These are phyloP conservation scores for Gnathonemus longibarbis DNA, from an alignment of 2,113 vertebrate species.

Conservation along the genomic window DNA sequence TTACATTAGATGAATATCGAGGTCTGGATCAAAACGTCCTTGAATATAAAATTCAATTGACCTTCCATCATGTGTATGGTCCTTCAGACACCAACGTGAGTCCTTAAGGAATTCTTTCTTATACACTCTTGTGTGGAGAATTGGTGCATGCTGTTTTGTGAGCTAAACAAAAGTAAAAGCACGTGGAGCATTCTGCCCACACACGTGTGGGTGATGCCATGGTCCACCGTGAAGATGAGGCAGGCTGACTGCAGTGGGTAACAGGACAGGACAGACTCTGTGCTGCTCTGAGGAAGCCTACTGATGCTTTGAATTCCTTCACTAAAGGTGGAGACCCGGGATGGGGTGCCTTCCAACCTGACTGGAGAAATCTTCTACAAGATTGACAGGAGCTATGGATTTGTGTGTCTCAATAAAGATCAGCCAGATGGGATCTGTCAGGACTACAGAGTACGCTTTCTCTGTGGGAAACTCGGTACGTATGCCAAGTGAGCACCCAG, in stretches of 20 bases:
- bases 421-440: constrained; percentile 67
- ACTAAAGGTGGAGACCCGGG: constrained; percentile 67
- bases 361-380: constrained; percentile 79
- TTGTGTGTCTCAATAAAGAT: constrained; percentile 76
- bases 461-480: constrained; percentile 85
- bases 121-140: not conserved
- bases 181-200: not conserved
- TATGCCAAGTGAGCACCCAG: constrained; percentile 1
- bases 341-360: constrained; percentile 63
- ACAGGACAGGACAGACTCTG: not conserved
- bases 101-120: not conserved
- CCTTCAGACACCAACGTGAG: not conserved
- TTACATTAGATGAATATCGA: not conserved
- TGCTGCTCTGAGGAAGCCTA: not conserved
- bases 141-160: not conserved
- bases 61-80: not conserved
- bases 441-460: constrained; percentile 84
- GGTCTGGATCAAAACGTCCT: not conserved
- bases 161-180: not conserved
- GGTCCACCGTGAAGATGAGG: not conserved
- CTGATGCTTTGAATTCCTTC: constrained; percentile 10
- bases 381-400: constrained; percentile 76
- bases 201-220: not conserved
- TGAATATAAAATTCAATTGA: not conserved
- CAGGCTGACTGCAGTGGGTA: not conserved